A percentile compares a stretch with the other conserved stretches of the same genome.
Conservation (phyloP, 1,140 invertebrate species). For the Lordiphosa mommai region DNA sequence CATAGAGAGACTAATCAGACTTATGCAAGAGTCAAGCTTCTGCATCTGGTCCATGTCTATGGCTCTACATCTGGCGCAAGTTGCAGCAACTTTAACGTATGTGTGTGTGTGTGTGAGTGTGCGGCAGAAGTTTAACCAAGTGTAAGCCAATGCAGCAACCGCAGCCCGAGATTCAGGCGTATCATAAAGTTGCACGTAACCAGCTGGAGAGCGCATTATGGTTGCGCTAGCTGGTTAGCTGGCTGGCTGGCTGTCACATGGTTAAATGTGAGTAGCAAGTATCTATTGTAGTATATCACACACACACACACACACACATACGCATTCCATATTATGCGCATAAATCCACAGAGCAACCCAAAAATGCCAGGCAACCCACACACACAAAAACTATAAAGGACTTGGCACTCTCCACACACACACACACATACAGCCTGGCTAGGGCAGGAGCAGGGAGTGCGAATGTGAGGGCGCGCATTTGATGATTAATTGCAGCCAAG, state of each 20-base stretch:
- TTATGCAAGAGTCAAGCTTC: slow-evolving; percentile 31
- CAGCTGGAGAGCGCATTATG: slow-evolving; percentile 29
- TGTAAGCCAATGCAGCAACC: slow-evolving; percentile 46
- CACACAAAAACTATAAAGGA: slow-evolving; percentile 56
- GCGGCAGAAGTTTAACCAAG: slow-evolving; percentile 16
- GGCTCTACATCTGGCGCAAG: slow-evolving; percentile 30
- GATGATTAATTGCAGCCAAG: slow-evolving; percentile 72
- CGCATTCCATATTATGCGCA: slow-evolving; percentile 48
- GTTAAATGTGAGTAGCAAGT: slow-evolving; percentile 40
- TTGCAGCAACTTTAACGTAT: slow-evolving; percentile 40
- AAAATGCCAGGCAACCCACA: slow-evolving; percentile 5
- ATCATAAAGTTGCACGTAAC: slow-evolving; percentile 57
- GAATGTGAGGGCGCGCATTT: slow-evolving; percentile 51
- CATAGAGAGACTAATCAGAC: slow-evolving; percentile 27
- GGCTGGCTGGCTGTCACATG: slow-evolving; percentile 33
- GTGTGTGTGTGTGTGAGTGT: slow-evolving; percentile 15
- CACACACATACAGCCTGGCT: slow-evolving; percentile 1
- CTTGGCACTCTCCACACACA: not conserved
- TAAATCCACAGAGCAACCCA: slow-evolving; percentile 41
- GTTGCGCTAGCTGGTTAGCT: slow-evolving; percentile 5
- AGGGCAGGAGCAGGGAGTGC: slow-evolving; percentile 11
- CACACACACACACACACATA: slow-evolving; percentile 25
- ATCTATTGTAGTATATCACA: slow-evolving; percentile 37
- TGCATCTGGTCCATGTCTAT: slow-evolving; percentile 14
- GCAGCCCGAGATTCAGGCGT: slow-evolving; percentile 35